Evolutionary conservation across 2,113 vertebrate species (phyloP).

Genomic region (Tympanuchus pallidicinctus): DNA sequence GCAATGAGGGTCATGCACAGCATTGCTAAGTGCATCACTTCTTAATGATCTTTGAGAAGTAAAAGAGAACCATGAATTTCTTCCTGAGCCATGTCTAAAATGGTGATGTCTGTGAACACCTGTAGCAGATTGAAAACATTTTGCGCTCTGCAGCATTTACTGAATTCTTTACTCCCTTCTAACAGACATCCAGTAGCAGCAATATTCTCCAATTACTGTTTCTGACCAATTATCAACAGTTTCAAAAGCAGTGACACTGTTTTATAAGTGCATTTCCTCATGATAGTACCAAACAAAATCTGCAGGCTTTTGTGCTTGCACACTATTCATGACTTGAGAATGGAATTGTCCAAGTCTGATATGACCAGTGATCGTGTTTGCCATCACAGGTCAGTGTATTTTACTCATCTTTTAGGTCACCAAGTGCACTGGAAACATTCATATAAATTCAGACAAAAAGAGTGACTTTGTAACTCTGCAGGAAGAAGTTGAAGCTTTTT

Average conservation of each 20-base stretch:
- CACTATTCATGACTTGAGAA: rapidly evolving
- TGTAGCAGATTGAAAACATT: neutral
- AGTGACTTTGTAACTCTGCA: slow-evolving; percentile 14
- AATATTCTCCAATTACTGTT: neutral
- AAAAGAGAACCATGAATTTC: neutral
- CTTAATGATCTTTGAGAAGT: neutral
- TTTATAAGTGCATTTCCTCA: neutral
- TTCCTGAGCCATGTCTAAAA: neutral
- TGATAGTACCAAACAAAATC: neutral
- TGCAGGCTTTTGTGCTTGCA: rapidly evolving
- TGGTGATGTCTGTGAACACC: neutral
- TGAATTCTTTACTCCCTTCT: neutral
- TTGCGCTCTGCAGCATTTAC: neutral
- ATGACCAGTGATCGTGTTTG: neutral
- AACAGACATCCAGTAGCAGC: neutral
- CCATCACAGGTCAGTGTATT: neutral
- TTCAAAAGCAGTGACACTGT: neutral
- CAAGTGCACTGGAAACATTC: neutral
- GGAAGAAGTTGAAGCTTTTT: slow-evolving; percentile 20
- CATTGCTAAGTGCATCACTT: rapidly evolving
- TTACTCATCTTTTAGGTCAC: neutral
- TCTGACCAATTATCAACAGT: neutral
- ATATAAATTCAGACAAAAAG: neutral
- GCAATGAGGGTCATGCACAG: neutral
- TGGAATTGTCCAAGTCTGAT: neutral